These are phyloP conservation scores for Irena cyanogastra DNA, from an alignment of 2,113 vertebrate genomes.

Conservation along the genomic window DNA sequence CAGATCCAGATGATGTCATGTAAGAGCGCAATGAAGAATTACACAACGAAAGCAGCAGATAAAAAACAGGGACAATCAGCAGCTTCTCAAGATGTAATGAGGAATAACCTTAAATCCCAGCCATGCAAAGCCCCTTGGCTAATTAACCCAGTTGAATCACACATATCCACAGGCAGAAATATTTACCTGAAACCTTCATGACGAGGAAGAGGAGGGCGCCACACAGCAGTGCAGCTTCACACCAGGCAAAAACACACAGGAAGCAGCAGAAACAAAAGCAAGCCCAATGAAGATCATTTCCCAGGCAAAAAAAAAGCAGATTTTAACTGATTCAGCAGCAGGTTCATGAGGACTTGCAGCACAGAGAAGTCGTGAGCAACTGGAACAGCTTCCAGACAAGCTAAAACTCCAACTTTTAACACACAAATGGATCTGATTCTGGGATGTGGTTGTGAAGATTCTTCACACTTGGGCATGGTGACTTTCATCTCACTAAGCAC, in stretches of 20 bases:
- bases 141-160: neutral
- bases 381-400: neutral
- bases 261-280: neutral
- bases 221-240: neutral
- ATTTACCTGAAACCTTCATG: neutral
- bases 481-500: slow-evolving; percentile 12
- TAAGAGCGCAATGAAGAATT: neutral
- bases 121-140: neutral
- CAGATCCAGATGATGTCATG: slow-evolving; percentile 21
- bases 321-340: neutral
- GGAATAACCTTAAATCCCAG: neutral
- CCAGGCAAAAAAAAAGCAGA: neutral
- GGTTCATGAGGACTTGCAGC: neutral
- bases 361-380: neutral
- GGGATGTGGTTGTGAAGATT: neutral
- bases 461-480: neutral
- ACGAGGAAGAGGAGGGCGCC: neutral
- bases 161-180: rapidly evolving
- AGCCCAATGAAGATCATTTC: neutral
- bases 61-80: slow-evolving; percentile 21
- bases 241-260: rapidly evolving
- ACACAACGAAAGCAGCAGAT: slow-evolving; percentile 4
- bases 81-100: neutral
- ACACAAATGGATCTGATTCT: neutral
- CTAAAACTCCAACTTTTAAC: neutral